These are phyloP conservation scores for Brachionus sp. DNA, from an alignment of 1,140 invertebrate genomes.

Conservation along the genomic window DNA sequence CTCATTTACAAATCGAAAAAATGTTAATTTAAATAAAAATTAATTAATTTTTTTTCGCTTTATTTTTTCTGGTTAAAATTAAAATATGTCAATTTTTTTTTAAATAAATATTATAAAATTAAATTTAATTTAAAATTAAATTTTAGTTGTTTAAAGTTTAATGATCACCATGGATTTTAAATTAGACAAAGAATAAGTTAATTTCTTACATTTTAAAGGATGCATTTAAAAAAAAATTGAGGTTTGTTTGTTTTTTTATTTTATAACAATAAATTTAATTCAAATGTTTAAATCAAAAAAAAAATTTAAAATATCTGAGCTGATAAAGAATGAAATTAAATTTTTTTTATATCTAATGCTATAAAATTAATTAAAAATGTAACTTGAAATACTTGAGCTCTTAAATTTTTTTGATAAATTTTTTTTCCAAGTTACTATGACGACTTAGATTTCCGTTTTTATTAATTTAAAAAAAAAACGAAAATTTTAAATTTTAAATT, in stretches of 20 bases:
- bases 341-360: background rate
- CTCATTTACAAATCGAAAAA: background rate
- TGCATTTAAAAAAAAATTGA: too few species aligned
- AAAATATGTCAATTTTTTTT: background rate
- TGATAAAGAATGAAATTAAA: background rate
- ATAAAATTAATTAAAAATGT: background rate
- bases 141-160: background rate
- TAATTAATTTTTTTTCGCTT: background rate
- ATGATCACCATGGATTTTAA: too few species aligned
- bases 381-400: too few species aligned
- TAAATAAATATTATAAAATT: background rate
- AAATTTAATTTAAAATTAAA: background rate
- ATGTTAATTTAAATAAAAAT: background rate
- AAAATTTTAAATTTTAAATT: background rate
- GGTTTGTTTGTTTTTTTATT: too few species aligned
- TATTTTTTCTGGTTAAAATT: background rate
- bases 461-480: too few species aligned
- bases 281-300: too few species aligned
- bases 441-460: too few species aligned
- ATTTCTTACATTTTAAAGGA: too few species aligned
- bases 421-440: too few species aligned
- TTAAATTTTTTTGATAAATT: too few species aligned
- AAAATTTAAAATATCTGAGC: background rate
- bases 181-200: too few species aligned
- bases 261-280: too few species aligned